Conservation (phyloP, 1,140 invertebrate genomes). For the Goniozus legneri region DNA sequence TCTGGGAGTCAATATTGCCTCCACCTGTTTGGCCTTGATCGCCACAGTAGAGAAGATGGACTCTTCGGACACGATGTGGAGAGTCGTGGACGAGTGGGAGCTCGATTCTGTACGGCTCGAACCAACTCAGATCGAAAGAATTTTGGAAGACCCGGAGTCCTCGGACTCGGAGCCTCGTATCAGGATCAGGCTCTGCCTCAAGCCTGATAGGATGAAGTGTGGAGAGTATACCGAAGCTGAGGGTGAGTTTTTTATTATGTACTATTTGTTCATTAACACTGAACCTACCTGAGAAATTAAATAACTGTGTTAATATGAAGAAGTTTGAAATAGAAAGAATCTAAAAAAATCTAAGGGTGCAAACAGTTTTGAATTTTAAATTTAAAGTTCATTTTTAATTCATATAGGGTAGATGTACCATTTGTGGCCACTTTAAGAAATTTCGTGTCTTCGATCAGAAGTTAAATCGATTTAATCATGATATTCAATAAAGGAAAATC, state of each 20-base stretch:
- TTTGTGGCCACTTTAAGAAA: too few species aligned
- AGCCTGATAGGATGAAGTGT: constrained; percentile 73
- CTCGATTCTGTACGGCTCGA: constrained; percentile 66
- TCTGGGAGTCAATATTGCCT: constrained; percentile 72
- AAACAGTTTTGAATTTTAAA: too few species aligned
- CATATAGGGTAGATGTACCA: too few species aligned
- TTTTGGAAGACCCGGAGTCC: constrained; percentile 58
- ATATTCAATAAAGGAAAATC: too few species aligned
- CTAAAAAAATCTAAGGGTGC: too few species aligned
- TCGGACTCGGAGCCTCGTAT: constrained; percentile 61
- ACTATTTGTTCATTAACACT: too few species aligned
- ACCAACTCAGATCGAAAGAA: constrained; percentile 65
- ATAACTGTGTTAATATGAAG: too few species aligned
- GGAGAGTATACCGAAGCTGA: constrained; percentile 78
- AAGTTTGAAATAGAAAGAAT: too few species aligned
- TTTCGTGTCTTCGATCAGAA: too few species aligned
- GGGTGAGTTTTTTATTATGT: constrained; percentile 68
- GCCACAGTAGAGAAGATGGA: constrained; percentile 68
- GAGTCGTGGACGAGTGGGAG: constrained; percentile 66
- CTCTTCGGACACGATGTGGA: constrained; percentile 55
- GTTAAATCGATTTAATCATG: too few species aligned
- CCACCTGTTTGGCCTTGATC: constrained; percentile 70
- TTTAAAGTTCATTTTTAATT: too few species aligned
- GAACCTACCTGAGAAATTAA: too few species aligned
- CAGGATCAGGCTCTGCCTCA: constrained; percentile 73